phyloP scores from a whole-genome alignment of 2,113 vertebrate genomes.

The Labrus mixtus region DNA sequence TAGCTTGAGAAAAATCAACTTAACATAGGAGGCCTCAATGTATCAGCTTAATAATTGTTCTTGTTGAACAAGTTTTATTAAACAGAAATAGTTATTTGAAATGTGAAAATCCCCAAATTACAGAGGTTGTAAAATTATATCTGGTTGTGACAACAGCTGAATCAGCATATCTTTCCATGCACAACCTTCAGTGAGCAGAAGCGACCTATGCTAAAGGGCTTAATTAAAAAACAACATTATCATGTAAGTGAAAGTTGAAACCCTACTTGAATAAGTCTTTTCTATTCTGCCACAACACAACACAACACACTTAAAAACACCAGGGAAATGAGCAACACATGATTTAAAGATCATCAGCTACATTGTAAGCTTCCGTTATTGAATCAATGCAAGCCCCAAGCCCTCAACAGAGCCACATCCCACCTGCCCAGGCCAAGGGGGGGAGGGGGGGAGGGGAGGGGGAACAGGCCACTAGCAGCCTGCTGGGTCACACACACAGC shows the following conservation, averaged over 20 bases:
- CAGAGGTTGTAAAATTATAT: no score
- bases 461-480: constrained; percentile 39
- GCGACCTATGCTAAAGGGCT: no score
- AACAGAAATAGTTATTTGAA: no score
- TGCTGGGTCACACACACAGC: constrained; percentile 78
- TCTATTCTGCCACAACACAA: not conserved
- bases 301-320: not conserved
- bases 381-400: constrained; percentile 54
- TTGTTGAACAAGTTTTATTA: no score
- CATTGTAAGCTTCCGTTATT: not conserved
- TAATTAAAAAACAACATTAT: no score
- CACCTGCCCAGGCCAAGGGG: constrained; percentile 57
- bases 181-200: no score
- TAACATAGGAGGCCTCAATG: not conserved
- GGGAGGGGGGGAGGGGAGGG: constrained; percentile 11
- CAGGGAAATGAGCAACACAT: constrained; percentile 1
- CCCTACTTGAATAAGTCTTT: not conserved
- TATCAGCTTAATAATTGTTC: not conserved
- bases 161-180: no score
- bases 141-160: no score
- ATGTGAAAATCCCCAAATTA: no score
- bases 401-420: constrained; percentile 53
- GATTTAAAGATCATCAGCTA: not conserved
- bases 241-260: no score
- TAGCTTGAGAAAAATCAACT: not conserved